Evolutionary conservation across 2,797 vertebrate genomes (phyloP).

Genomic region (Kryptopterus vitreolus): DNA sequence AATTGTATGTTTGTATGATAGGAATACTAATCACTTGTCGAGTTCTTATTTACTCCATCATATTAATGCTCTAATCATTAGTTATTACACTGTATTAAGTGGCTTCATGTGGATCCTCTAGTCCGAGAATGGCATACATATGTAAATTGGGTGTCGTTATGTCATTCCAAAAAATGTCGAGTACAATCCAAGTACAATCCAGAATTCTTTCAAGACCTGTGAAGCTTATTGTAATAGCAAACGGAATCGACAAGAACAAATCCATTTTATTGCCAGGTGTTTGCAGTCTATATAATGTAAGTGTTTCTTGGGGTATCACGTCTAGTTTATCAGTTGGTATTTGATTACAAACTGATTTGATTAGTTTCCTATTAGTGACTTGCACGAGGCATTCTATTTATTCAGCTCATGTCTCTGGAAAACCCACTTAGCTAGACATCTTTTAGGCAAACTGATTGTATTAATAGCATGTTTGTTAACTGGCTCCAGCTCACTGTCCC

Average conservation of each 20-base stretch:
- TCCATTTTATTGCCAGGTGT: too few relatives aligned
- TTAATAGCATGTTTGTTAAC: neutral
- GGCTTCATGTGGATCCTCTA: neutral
- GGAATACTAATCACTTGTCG: neutral
- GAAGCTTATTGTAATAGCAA: too few relatives aligned
- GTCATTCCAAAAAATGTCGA: too few relatives aligned
- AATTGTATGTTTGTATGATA: neutral
- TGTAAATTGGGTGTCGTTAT: neutral
- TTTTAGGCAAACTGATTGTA: neutral
- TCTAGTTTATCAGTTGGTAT: neutral
- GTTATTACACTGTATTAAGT: neutral
- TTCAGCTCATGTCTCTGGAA: neutral
- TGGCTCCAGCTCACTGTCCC: neutral
- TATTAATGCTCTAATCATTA: neutral
- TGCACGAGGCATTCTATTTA: neutral
- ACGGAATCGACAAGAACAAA: too few relatives aligned
- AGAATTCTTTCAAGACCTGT: too few relatives aligned
- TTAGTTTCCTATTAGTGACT: neutral
- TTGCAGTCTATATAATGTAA: neutral
- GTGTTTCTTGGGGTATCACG: neutral
- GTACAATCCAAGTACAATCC: too few relatives aligned
- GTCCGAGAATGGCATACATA: neutral
- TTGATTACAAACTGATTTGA: neutral
- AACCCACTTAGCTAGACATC: neutral
- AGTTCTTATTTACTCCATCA: too few relatives aligned